Base-by-base conservation (phyloP, 2,113 vertebrate genomes). In the Ahaetulla prasina region DNA sequence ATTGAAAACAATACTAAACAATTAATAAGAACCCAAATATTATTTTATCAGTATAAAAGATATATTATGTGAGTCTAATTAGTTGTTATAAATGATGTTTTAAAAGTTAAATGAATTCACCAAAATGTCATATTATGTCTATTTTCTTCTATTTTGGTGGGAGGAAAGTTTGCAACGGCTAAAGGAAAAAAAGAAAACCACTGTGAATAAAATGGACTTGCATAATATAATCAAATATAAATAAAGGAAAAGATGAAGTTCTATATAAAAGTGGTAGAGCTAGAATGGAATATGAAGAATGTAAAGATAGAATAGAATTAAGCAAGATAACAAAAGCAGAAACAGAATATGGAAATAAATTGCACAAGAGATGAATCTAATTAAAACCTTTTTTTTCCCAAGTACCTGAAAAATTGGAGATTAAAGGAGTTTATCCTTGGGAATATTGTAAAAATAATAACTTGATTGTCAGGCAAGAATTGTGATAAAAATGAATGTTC, bases 191-290 rank as follows among this genome's bases (percentile, higher is more conserved):
- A 89, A 94, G 63, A 53, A 94, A 94, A 22, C 14, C 89, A 96
- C 85, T 43, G 89, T 93, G 68, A 91, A 93, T 95, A 57, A 96
- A 96, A 95, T 93, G 96, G 84, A 92, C 89, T 92, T 95, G 96
- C 95, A 96, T 97, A 97, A 96, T 96, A 95, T 55, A 97, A 97
- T 96, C 95, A 97, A 95, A 92, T 92, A 91, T 39, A 94, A 93
- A 88, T 89, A 18, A 50, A 53, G 91, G 93, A 89, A 39, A 92
- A 63, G 43, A 87, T 87, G 93, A 93, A 87, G 86, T 85, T 90
- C 55, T 88, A 88, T 89, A 94, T 84, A 91, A 94, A 92, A 89
- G 12, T 93, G 85, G 47, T 39, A 95, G 91, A 92, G 92, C 12
- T 47, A 92, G 85, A 68, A 68, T 68, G 30, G 63, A n/a, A 94